These are phyloP conservation scores for Malthinus flaveolus DNA, from an alignment of 2,888 invertebrate genomes.

Conservation along the genomic window DNA sequence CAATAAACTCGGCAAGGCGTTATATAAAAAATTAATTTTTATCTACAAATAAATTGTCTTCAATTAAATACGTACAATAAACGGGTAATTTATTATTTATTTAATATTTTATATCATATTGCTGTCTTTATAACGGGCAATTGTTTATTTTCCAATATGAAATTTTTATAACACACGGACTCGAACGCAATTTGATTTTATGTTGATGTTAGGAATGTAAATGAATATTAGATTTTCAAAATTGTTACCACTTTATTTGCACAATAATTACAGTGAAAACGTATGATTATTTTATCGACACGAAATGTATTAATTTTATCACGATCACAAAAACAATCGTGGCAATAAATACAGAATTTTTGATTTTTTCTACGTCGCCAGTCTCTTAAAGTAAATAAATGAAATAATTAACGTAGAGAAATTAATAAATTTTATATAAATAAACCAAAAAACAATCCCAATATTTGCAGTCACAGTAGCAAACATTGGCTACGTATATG, in stretches of 20 bases:
- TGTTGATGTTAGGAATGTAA: no score
- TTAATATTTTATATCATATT: not conserved
- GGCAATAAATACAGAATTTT: conserved; percentile 21
- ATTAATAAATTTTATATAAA: not conserved
- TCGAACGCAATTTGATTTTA: no score
- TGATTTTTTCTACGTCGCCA: conserved; percentile 20
- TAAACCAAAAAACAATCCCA: conserved; percentile 24
- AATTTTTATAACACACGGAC: not conserved
- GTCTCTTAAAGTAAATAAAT: no score
- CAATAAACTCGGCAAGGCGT: no score
- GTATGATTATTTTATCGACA: conserved; percentile 12
- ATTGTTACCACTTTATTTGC: conserved; percentile 5
- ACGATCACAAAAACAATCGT: conserved; percentile 9
- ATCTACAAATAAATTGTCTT: not conserved
- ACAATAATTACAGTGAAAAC: conserved; percentile 8
- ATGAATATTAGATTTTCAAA: conserved; percentile 2
- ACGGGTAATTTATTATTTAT: not conserved
- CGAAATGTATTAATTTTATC: conserved; percentile 11
- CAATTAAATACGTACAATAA: not conserved
- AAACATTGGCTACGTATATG: conserved; percentile 13
- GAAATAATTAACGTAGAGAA: no score
- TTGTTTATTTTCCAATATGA: not conserved
- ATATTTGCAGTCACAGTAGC: conserved; percentile 25
- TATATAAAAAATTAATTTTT: no score
- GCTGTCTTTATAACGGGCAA: not conserved